Evolutionary conservation across 2,888 invertebrate species (phyloP).

Genomic region (Netelia melanura): DNA sequence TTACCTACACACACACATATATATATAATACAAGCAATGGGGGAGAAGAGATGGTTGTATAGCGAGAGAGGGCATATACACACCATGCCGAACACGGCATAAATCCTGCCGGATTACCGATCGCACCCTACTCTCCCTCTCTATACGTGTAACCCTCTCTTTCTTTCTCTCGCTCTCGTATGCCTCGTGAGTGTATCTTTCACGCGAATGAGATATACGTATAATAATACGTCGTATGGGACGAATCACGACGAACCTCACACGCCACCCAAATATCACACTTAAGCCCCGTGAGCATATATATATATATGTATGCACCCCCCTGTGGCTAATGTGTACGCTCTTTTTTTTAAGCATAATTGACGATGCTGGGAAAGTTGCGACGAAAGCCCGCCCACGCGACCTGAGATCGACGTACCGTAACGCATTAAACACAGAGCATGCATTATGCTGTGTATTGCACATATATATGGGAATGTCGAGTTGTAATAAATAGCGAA

Average conservation of each 20-base stretch:
- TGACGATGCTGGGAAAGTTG: conserved; percentile 58
- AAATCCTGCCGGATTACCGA: conserved; percentile 65
- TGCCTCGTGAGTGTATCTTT: conserved; percentile 62
- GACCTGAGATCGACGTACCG: conserved; percentile 39
- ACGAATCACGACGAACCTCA: conserved; percentile 36
- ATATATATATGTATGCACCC: background rate
- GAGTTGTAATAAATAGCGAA: conserved; percentile 23
- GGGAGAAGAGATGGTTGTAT: conserved; percentile 3
- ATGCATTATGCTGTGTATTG: conserved; percentile 28
- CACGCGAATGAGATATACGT: conserved; percentile 49
- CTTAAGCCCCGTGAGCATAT: conserved; percentile 60
- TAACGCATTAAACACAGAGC: conserved; percentile 64
- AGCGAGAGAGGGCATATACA: conserved; percentile 7
- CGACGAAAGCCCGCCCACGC: conserved; percentile 38
- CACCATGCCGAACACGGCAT: conserved; percentile 48
- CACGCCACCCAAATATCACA: conserved; percentile 58
- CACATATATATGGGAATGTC: conserved; percentile 24
- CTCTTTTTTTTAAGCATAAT: conserved; percentile 28
- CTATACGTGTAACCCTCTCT: conserved; percentile 19
- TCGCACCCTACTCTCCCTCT: conserved; percentile 49
- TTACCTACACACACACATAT: background rate
- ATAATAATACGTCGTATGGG: conserved; percentile 46
- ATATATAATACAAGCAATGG: conserved; percentile 12
- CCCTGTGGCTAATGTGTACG: background rate
- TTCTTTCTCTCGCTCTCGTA: background rate